Evolutionary conservation across 2,113 vertebrate genomes (phyloP), one percentile per base, ranked within the genome.

Genomic region (Chaetodon trifascialis): DNA sequence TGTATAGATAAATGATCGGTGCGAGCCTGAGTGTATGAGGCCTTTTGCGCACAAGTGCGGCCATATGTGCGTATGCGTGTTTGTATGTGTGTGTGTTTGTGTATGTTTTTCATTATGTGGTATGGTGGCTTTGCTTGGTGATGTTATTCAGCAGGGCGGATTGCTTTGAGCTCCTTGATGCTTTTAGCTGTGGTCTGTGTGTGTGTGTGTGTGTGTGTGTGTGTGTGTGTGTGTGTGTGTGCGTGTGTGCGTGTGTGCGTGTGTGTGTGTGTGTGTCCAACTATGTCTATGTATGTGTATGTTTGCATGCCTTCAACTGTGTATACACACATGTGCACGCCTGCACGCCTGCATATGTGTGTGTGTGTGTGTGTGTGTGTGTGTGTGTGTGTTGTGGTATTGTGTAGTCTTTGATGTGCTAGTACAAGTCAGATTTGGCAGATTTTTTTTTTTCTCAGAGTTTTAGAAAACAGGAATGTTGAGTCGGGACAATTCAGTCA

Each of bases 91-190:
- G 87, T 82, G 80, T 80, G 67, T 82, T 64, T 80, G 76, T 88
- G 82, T 89, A 74, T 91, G 93, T 87, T 91, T 92, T 91, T 89
- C 90, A 92, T 93, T 91, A 88, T 90, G 93, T 73, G 90, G 90
- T 88, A 16, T 68, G 66, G 82, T 82, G 89, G 90, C 86, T 91
- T 88, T 88, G 87, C 88, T 84, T 62, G 84, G 89, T 91, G 86
- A 92, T 91, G 93, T 88, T 92, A 71, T 92, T 91, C 88, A 79
- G 83, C 85, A 83, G 86, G 85, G 85, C 16, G 54, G 88, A 90
- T 90, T 87, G 73, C 92, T 92, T 90, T 91, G 84, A 93, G 91
- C 88, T 82, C 76, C 88, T 80, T 88, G 88, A 89, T 93, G 85
- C 92, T 93, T 92, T 92, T 91, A 92, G 88, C 86, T 92, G 79